phyloP scores from a whole-genome alignment of 1,140 invertebrate species.

The Brachionus calyciflorus region DNA sequence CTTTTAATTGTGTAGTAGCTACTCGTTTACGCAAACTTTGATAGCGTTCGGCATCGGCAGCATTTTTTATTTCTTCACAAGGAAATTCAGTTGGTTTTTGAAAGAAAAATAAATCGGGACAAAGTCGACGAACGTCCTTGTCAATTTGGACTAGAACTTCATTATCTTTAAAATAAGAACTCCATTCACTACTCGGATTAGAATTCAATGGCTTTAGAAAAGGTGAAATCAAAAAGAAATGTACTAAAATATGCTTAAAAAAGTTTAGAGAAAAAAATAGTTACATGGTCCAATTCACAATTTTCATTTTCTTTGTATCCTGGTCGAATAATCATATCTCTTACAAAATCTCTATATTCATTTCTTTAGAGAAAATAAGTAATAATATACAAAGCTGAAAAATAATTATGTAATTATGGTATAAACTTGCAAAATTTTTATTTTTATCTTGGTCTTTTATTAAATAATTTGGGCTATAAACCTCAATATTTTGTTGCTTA shows the following conservation, averaged over 20 bases:
- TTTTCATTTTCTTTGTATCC: conserved; percentile 12
- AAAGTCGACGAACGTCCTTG: conserved; percentile 78
- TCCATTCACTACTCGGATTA: conserved; percentile 89
- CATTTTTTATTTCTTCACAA: conserved; percentile 48
- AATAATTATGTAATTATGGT: no score
- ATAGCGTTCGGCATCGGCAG: conserved; percentile 29
- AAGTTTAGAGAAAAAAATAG: not conserved
- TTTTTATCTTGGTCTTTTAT: no score
- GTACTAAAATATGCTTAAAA: not conserved
- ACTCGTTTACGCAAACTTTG: conserved; percentile 74
- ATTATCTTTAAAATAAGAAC: conserved; percentile 89
- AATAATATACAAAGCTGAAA: no score
- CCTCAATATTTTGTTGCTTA: no score
- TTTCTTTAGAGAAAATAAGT: not conserved
- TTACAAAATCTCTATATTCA: conserved; percentile 34
- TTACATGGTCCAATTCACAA: conserved; percentile 35
- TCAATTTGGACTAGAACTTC: conserved; percentile 92
- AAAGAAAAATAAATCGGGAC: conserved; percentile 94
- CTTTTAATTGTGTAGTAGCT: conserved; percentile 52
- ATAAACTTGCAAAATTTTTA: no score
- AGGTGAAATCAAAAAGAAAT: not conserved
- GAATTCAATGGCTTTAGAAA: conserved; percentile 80
- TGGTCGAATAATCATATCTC: conserved; percentile 41
- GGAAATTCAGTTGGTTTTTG: conserved; percentile 84
- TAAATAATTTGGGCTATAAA: no score